A percentile compares a stretch with the other conserved stretches of the same genome.
Evolutionary conservation across 64 coral and sea anemone genomes (phyloP).

Genomic region (Stylophora pistillata): DNA sequence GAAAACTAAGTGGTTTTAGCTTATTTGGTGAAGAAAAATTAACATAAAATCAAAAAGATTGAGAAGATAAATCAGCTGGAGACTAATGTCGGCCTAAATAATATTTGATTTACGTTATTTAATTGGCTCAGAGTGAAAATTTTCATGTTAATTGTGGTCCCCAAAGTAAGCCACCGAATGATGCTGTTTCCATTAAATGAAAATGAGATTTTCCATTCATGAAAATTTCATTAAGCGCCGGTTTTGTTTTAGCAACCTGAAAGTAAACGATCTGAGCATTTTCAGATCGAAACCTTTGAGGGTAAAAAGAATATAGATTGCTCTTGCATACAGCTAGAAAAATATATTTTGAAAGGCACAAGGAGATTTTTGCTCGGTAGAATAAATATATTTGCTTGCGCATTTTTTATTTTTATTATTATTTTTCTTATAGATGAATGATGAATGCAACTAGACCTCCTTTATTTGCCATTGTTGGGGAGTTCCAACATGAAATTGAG

Average conservation of each 20-base stretch:
- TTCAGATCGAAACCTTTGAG: not conserved
- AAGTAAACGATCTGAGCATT: not conserved
- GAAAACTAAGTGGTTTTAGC: not conserved
- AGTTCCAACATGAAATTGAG: no score
- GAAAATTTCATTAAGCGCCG: not conserved
- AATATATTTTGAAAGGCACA: no score
- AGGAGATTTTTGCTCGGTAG: no score
- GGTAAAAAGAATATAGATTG: not conserved
- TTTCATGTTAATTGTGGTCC: not conserved
- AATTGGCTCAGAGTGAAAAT: slow-evolving; percentile 9
- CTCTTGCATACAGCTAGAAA: no score
- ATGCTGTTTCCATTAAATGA: not conserved
- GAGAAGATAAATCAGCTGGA: not conserved
- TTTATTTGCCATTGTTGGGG: no score
- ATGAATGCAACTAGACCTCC: no score
- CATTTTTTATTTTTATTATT: no score
- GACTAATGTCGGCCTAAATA: not conserved
- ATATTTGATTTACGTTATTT: not conserved
- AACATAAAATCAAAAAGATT: not conserved
- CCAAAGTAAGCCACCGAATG: not conserved
- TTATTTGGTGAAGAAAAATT: slow-evolving; percentile 2
- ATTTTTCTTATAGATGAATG: no score
- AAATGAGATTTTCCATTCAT: not conserved
- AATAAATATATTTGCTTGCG: no score
- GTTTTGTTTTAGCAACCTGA: not conserved